Evolutionary conservation across 2,888 invertebrate genomes (phyloP).

Genomic region (Cheilosia scutellata): DNA sequence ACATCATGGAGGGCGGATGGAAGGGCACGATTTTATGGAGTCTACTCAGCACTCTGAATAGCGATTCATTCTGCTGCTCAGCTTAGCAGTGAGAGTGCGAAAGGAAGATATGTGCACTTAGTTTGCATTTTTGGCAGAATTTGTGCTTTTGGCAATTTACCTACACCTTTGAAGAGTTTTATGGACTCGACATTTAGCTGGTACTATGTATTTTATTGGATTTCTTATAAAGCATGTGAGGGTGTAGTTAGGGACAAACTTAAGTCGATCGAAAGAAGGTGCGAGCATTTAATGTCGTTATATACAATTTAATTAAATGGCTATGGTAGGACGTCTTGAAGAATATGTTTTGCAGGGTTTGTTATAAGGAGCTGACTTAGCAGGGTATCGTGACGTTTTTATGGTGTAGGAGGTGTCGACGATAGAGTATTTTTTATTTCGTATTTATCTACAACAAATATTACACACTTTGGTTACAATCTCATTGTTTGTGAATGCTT

Average conservation of each 20-base stretch:
- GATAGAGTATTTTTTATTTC: too few relatives aligned
- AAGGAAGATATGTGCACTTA: constrained; percentile 53
- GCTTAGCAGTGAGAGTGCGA: neutral
- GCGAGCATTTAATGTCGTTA: constrained; percentile 47
- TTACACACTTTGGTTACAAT: too few relatives aligned
- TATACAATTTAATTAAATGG: constrained; percentile 57
- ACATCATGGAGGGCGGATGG: constrained; percentile 21
- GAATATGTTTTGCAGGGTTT: constrained; percentile 1
- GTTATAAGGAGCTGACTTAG: neutral
- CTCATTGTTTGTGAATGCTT: too few relatives aligned
- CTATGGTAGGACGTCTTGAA: constrained; percentile 8
- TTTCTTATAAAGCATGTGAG: constrained; percentile 28
- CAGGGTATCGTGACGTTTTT: neutral
- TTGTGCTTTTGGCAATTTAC: constrained; percentile 79
- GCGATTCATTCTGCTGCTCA: constrained; percentile 59
- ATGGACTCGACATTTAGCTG: constrained; percentile 46
- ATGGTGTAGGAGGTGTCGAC: too few relatives aligned
- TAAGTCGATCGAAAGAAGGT: constrained; percentile 57
- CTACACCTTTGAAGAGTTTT: constrained; percentile 77
- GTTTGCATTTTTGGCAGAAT: constrained; percentile 77
- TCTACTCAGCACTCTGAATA: neutral
- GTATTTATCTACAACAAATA: too few relatives aligned
- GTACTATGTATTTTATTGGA: constrained; percentile 56
- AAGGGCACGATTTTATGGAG: constrained; percentile 16
- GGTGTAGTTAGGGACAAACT: constrained; percentile 28